Conservation (phyloP, 2,888 invertebrate genomes). For the Tricholauxania praeusta region DNA sequence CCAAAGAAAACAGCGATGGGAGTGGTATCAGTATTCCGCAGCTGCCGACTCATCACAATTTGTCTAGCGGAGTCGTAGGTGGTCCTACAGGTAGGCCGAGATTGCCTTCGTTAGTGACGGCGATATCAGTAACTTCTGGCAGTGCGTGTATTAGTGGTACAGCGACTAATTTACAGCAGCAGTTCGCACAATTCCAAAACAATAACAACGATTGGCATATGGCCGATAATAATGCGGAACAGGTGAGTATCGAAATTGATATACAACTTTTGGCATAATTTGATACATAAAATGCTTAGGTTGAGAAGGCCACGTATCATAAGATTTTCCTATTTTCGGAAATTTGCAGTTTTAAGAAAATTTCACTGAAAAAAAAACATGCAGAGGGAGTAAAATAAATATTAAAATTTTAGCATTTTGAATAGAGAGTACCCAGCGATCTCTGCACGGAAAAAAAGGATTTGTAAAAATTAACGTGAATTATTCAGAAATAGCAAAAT, state of each 20-base stretch:
- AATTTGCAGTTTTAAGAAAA: no score
- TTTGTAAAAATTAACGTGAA: no score
- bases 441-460: no score
- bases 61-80: slow-evolving; percentile 48
- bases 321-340: neutral
- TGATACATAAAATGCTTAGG: neutral
- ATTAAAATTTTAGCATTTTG: no score
- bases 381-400: no score
- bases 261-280: neutral
- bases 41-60: slow-evolving; percentile 30
- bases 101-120: slow-evolving; percentile 61
- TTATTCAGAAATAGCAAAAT: no score
- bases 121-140: slow-evolving; percentile 53
- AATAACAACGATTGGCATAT: slow-evolving; percentile 88
- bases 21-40: slow-evolving; percentile 42
- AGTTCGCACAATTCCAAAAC: slow-evolving; percentile 73
- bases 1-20: slow-evolving; percentile 65
- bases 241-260: slow-evolving; percentile 48
- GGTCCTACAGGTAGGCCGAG: slow-evolving; percentile 50
- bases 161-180: slow-evolving; percentile 62
- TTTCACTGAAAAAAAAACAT: no score
- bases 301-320: no score
- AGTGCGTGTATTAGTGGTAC: slow-evolving; percentile 45
- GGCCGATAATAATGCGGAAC: slow-evolving; percentile 78
- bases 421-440: no score